Conservation (phyloP, 2,888 invertebrate species). For the Hydrotaea diabolus region DNA sequence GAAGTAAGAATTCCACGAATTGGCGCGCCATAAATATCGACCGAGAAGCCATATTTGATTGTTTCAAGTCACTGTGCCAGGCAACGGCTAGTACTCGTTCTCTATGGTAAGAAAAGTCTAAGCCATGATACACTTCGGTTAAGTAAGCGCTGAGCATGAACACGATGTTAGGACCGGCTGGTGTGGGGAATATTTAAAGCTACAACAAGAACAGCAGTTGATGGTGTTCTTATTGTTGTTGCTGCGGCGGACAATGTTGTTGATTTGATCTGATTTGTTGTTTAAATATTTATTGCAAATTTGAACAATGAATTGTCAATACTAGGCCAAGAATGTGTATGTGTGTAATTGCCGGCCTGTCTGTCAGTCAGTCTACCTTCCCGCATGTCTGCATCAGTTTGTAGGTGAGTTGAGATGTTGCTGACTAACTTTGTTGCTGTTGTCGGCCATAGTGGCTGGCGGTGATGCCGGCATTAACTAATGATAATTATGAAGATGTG, state of each 20-base stretch:
- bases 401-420: background rate
- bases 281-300: conserved; percentile 78
- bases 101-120: conserved; percentile 34
- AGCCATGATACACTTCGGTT: conserved; percentile 59
- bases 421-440: conserved; percentile 3
- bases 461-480: conserved; percentile 33
- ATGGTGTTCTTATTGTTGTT: background rate
- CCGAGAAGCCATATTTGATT: too few relatives aligned
- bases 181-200: background rate
- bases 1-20: too few relatives aligned
- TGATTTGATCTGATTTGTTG: conserved; percentile 70
- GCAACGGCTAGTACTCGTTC: background rate
- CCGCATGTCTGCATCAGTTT: background rate
- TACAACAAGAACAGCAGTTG: conserved; percentile 29
- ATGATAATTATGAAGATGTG: conserved; percentile 62
- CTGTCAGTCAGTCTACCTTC: background rate
- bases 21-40: too few relatives aligned
- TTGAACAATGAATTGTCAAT: conserved; percentile 74
- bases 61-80: too few relatives aligned
- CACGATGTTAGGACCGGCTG: conserved; percentile 2
- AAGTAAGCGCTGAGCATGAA: conserved; percentile 42
- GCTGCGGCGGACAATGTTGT: background rate
- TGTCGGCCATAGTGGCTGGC: conserved; percentile 1
- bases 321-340: conserved; percentile 52
- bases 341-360: conserved; percentile 22